These are phyloP conservation scores for Sericinus montela DNA, from an alignment of 2,888 invertebrate genomes.

Conservation along the genomic window DNA sequence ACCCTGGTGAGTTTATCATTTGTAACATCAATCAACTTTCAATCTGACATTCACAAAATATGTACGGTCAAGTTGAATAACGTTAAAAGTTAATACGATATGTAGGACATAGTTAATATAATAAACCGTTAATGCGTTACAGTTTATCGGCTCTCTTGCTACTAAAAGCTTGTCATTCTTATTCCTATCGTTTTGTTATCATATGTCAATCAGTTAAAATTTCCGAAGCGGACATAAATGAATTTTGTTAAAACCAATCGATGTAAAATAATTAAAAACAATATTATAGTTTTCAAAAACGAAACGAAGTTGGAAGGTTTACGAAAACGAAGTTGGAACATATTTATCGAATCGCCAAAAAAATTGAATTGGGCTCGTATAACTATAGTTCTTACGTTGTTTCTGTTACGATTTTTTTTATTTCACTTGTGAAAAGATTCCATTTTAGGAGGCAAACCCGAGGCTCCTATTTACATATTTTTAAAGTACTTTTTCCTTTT, in stretches of 20 bases:
- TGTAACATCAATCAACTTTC: slow-evolving; percentile 13
- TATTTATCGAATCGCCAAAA: background rate
- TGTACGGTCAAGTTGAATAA: slow-evolving; percentile 1
- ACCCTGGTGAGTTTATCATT: background rate
- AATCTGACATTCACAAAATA: slow-evolving; percentile 2
- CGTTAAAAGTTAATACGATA: slow-evolving; percentile 29
- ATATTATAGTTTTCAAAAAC: too few relatives aligned
- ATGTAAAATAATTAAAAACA: too few relatives aligned
- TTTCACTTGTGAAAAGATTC: too few relatives aligned
- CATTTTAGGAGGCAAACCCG: too few relatives aligned
- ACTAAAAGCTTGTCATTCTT: slow-evolving; percentile 13
- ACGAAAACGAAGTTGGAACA: background rate
- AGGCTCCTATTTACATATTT: too few relatives aligned
- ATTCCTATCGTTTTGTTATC: background rate
- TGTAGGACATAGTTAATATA: slow-evolving; percentile 10
- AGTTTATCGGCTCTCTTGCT: slow-evolving; percentile 1
- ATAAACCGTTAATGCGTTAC: slow-evolving; percentile 33
- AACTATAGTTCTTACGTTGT: too few relatives aligned
- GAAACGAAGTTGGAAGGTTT: too few relatives aligned
- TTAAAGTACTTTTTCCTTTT: too few relatives aligned
- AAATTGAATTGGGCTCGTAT: background rate
- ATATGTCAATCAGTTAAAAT: slow-evolving; percentile 7
- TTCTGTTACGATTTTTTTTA: too few relatives aligned
- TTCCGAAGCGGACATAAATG: slow-evolving; percentile 47
- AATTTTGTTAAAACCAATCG: too few relatives aligned